These are phyloP conservation scores for Odontomyia ornata DNA, from an alignment of 2,888 invertebrate genomes.

Conservation along the genomic window DNA sequence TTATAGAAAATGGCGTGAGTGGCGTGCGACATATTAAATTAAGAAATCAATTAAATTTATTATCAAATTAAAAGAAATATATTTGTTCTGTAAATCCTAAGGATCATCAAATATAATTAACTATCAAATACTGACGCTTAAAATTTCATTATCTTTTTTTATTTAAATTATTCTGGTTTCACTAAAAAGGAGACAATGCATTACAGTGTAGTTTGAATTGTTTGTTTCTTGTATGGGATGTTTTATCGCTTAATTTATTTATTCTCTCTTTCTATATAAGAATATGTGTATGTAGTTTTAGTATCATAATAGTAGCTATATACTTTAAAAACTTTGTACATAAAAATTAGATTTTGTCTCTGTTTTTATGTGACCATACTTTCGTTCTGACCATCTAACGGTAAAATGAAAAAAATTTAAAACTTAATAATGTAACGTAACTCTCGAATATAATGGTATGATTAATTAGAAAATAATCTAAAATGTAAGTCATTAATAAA, in stretches of 20 bases:
- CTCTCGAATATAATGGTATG: not conserved
- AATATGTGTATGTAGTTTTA: slow-evolving; percentile 10
- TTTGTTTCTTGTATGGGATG: slow-evolving; percentile 12
- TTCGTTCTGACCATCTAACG: not conserved
- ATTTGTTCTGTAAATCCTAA: no score
- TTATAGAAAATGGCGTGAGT: not conserved
- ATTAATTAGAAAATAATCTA: not conserved
- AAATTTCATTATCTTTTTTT: slow-evolving; percentile 3
- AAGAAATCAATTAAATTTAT: not conserved
- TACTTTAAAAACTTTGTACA: slow-evolving; percentile 41
- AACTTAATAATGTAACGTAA: slow-evolving; percentile 22
- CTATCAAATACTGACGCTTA: no score
- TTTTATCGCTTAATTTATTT: no score
- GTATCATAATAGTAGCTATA: slow-evolving; percentile 4
- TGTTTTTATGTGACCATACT: slow-evolving; percentile 8
- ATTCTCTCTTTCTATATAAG: not conserved
- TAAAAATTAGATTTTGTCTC: slow-evolving; percentile 12
- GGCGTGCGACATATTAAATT: not conserved
- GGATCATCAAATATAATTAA: no score
- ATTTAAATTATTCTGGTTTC: slow-evolving; percentile 14
- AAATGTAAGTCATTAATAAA: not conserved
- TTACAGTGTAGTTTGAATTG: not conserved
- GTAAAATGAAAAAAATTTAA: not conserved
- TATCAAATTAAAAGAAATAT: no score
- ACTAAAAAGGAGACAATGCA: slow-evolving; percentile 20